Percentiles rank a stretch among this genome's conserved stretches.
Conservation (phyloP, 2,888 invertebrate species). For the Caenorhabditis sp. region DNA sequence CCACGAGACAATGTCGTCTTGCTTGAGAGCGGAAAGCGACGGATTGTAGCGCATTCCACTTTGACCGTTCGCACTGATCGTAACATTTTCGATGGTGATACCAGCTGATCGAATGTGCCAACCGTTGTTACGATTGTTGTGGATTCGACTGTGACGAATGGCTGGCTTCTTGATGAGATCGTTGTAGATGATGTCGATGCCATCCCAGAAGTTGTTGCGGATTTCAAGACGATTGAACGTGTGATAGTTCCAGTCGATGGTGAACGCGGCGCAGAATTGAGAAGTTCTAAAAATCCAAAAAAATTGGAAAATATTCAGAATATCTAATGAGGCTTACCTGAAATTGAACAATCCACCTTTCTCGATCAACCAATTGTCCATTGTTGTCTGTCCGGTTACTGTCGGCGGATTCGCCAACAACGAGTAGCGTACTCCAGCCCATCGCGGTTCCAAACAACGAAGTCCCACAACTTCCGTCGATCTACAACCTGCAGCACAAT, state of each 20-base stretch:
- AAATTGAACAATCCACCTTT: conserved; percentile 93
- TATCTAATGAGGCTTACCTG: no score
- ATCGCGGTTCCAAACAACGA: conserved; percentile 81
- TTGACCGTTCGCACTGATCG: conserved; percentile 78
- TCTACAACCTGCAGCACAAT: conserved; percentile 73
- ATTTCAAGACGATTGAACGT: conserved; percentile 68
- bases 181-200: conserved; percentile 90
- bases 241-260: conserved; percentile 77
- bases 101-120: conserved; percentile 73
- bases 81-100: conserved; percentile 76
- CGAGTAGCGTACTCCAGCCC: conserved; percentile 91
- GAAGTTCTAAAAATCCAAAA: conserved; percentile 47
- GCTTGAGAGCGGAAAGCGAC: conserved; percentile 75
- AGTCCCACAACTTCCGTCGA: conserved; percentile 73
- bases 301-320: no score
- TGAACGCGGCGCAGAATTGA: conserved; percentile 72
- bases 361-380: conserved; percentile 87
- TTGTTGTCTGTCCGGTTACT: conserved; percentile 77
- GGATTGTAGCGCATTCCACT: conserved; percentile 93
- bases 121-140: conserved; percentile 77
- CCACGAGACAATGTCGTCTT: conserved; percentile 92
- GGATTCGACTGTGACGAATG: conserved; percentile 52
- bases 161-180: conserved; percentile 83
- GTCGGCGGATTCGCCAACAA: conserved; percentile 80
- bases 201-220: conserved; percentile 87